These are phyloP conservation scores for Erethizon dorsatum DNA, from an alignment of 2,797 vertebrate species.

Conservation along the genomic window DNA sequence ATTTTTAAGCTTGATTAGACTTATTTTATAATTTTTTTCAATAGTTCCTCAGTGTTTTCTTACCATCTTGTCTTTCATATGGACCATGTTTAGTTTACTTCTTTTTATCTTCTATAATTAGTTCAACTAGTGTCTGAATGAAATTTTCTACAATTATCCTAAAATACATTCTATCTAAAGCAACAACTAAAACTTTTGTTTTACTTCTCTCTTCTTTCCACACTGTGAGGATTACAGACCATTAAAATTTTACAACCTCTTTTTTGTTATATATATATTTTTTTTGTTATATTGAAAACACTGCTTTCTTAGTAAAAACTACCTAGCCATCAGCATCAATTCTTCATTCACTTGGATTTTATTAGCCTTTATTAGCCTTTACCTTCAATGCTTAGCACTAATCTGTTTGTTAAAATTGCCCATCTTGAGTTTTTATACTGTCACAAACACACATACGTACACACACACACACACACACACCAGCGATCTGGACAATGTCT, in stretches of 20 bases:
- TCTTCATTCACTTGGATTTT: constrained; percentile 5
- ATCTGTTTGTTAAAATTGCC: constrained; percentile 4
- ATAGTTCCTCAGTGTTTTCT: constrained; percentile 12
- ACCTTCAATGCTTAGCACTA: neutral
- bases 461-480: neutral
- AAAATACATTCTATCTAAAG: constrained; percentile 19
- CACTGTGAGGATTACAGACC: neutral
- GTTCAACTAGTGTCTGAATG: neutral
- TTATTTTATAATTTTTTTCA: constrained; percentile 37
- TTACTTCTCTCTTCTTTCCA: neutral
- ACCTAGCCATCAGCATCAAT: neutral
- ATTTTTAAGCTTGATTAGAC: constrained; percentile 49
- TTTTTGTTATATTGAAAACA: constrained; percentile 12
- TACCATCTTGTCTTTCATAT: neutral
- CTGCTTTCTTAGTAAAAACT: neutral
- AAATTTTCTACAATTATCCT: neutral
- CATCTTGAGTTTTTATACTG: constrained; percentile 12
- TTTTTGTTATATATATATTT: neutral
- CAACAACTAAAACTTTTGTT: neutral
- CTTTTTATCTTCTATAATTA: constrained; percentile 54
- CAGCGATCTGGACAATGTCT: neutral
- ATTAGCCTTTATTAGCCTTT: neutral
- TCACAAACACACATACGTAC: neutral
- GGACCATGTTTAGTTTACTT: constrained; percentile 40
- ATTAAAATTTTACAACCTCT: neutral